Evolutionary conservation across 2,888 invertebrate species (phyloP).

Genomic region (Cantharis rustica): DNA sequence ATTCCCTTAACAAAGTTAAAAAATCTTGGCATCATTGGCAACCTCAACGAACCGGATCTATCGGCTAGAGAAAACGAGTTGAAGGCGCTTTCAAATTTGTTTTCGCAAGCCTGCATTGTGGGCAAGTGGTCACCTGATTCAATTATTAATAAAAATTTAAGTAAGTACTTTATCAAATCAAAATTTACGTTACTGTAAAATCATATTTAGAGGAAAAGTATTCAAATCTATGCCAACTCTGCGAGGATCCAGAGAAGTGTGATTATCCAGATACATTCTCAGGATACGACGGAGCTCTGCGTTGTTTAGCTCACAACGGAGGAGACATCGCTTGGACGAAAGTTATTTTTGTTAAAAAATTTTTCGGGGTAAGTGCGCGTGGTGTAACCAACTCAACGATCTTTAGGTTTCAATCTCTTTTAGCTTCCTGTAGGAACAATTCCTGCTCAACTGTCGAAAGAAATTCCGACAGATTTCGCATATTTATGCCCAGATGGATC

Average conservation of each 20-base stretch:
- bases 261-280: slow-evolving; percentile 83
- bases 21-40: slow-evolving; percentile 69
- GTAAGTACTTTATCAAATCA: slow-evolving; percentile 58
- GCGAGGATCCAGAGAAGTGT: slow-evolving; percentile 76
- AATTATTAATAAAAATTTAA: slow-evolving; percentile 71
- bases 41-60: slow-evolving; percentile 69
- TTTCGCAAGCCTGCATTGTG: slow-evolving; percentile 83
- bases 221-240: slow-evolving; percentile 77
- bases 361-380: slow-evolving; percentile 70
- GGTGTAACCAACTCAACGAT: not conserved
- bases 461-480: slow-evolving; percentile 69
- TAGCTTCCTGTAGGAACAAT: slow-evolving; percentile 67
- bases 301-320: slow-evolving; percentile 78
- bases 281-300: slow-evolving; percentile 84
- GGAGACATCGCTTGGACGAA: slow-evolving; percentile 89
- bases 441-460: slow-evolving; percentile 62
- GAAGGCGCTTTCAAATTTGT: slow-evolving; percentile 78
- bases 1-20: slow-evolving; percentile 79
- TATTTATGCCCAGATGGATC: slow-evolving; percentile 82
- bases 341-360: slow-evolving; percentile 77
- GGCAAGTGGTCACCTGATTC: slow-evolving; percentile 82
- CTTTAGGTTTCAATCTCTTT: slow-evolving; percentile 8
- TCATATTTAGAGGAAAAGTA: slow-evolving; percentile 69
- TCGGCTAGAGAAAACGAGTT: slow-evolving; percentile 81
- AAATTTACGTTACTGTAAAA: not conserved